phyloP scores from a whole-genome alignment of 92 coral and sea anemone genomes.

The Phenganax marumi region DNA sequence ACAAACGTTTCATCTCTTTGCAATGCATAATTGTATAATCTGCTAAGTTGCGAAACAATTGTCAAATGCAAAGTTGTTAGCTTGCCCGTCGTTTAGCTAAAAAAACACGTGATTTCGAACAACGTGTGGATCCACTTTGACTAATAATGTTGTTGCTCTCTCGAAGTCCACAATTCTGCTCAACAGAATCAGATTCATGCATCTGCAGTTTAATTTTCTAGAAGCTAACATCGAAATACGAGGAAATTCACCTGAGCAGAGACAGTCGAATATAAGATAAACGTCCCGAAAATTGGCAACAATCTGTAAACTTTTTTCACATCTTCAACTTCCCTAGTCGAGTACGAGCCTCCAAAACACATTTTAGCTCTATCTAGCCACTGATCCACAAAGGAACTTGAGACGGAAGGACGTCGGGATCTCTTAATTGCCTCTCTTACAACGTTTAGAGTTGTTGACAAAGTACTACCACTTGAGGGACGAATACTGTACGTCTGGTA shows the following conservation, averaged over 20 bases:
- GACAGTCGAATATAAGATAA: conserved; percentile 73
- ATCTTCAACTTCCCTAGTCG: conserved; percentile 77
- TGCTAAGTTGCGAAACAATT: no score
- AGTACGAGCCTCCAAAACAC: conserved; percentile 66
- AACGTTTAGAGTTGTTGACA: conserved; percentile 66
- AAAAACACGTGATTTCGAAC: no score
- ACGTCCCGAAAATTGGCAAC: conserved; percentile 71
- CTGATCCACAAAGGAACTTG: conserved; percentile 26
- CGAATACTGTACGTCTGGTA: conserved; percentile 59
- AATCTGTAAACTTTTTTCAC: conserved; percentile 70
- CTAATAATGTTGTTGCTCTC: neutral
- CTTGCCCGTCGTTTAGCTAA: no score
- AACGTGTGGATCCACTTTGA: no score
- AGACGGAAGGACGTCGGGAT: conserved; percentile 1
- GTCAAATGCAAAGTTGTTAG: no score
- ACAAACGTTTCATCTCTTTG: no score
- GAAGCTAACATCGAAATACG: conserved; percentile 1
- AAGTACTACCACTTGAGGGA: conserved; percentile 80
- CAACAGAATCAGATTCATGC: no score
- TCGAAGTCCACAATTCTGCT: neutral
- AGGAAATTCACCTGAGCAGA: conserved; percentile 77
- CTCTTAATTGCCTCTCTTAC: conserved; percentile 57
- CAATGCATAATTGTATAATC: no score
- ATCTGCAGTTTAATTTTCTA: no score
- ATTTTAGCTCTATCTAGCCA: conserved; percentile 86